These are phyloP conservation scores for Maylandia zebra DNA, from an alignment of 2,113 vertebrate genomes.

Conservation along the genomic window DNA sequence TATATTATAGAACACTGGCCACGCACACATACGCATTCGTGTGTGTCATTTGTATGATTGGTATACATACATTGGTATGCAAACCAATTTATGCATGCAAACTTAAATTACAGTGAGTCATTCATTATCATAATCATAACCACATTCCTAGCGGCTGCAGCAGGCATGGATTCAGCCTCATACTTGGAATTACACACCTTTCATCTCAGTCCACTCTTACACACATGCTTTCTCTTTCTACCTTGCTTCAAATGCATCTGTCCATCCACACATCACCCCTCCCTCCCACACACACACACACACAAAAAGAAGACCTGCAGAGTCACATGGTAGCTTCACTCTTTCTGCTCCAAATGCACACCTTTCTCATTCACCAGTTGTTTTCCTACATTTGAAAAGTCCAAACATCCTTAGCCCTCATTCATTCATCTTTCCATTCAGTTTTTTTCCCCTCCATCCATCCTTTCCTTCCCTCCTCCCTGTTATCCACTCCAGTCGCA, in stretches of 20 bases:
- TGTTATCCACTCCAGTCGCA: slow-evolving; percentile 25
- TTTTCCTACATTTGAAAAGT: background rate
- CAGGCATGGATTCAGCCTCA: background rate
- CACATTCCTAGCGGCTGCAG: slow-evolving; percentile 20
- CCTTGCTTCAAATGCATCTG: background rate
- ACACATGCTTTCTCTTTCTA: background rate
- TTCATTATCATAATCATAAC: slow-evolving; percentile 30
- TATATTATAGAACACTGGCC: background rate
- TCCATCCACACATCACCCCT: background rate
- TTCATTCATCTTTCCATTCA: slow-evolving; percentile 67
- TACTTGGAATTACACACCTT: slow-evolving; percentile 28
- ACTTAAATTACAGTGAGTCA: background rate
- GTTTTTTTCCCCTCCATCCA: slow-evolving; percentile 3
- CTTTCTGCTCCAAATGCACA: background rate
- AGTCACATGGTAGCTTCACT: slow-evolving; percentile 34
- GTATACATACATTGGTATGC: background rate
- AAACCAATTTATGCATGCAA: background rate
- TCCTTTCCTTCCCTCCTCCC: slow-evolving; percentile 6
- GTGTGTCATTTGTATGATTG: background rate
- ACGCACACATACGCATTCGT: background rate
- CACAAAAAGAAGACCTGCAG: slow-evolving; percentile 39
- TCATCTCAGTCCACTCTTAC: background rate
- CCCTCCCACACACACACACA: background rate
- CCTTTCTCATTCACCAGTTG: background rate
- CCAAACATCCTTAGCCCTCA: slow-evolving; percentile 18